phyloP scores from a whole-genome alignment of 2,113 vertebrate species.

The Anseranas semipalmata region DNA sequence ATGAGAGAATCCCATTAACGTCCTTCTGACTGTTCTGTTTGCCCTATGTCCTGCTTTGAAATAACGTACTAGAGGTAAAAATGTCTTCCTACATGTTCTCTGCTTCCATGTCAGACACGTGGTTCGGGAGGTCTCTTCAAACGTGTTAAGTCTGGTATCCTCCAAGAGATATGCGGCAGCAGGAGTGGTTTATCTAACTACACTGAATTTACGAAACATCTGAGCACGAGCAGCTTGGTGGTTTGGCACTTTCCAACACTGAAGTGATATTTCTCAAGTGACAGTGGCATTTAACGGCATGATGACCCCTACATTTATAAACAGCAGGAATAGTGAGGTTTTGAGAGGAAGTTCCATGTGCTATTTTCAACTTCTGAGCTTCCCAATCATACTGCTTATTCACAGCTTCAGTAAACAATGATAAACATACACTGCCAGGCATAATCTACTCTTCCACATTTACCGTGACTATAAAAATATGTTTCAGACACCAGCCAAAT shows the following conservation, averaged over 20 bases:
- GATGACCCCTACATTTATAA: background rate
- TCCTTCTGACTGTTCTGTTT: background rate
- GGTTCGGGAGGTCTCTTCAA: background rate
- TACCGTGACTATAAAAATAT: constrained; percentile 4
- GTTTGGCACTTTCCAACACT: background rate
- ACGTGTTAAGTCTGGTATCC: background rate
- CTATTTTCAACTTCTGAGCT: constrained; percentile 32
- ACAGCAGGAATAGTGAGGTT: constrained; percentile 18
- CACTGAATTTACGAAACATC: background rate
- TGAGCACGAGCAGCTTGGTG: background rate
- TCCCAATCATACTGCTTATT: constrained; percentile 29
- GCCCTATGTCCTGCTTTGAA: background rate
- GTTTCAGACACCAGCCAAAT: background rate
- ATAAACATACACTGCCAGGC: constrained; percentile 15
- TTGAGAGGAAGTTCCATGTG: constrained; percentile 10
- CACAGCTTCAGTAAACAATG: constrained; percentile 29
- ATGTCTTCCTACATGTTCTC: background rate
- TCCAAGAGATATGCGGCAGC: background rate
- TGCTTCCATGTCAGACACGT: background rate
- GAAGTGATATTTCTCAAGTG: background rate
- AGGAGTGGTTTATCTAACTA: background rate
- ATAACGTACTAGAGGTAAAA: background rate
- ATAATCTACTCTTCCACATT: constrained; percentile 18
- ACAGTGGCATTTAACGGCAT: constrained; percentile 5
- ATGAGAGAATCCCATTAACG: background rate